phyloP scores from a whole-genome alignment of 2,888 invertebrate genomes.

The Epicampocera succincta region DNA sequence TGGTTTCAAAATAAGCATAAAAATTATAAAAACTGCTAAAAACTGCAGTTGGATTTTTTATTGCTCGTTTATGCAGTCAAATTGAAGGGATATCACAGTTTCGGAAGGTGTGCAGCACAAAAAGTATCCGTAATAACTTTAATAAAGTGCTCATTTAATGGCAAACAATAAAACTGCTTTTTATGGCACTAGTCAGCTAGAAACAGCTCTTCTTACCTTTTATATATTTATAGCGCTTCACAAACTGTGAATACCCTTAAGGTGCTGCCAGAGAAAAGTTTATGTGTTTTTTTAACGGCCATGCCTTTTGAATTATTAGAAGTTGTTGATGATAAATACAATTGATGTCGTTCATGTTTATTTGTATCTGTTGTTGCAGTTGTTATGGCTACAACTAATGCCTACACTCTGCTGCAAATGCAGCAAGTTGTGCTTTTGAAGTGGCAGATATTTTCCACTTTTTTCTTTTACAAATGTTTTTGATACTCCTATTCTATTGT shows the following conservation, averaged over 20 bases:
- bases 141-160: too few relatives aligned
- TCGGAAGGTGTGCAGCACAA: too few relatives aligned
- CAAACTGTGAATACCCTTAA: conserved; percentile 24
- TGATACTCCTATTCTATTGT: conserved; percentile 50
- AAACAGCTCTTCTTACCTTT: too few relatives aligned
- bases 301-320: conserved; percentile 63
- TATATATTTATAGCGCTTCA: too few relatives aligned
- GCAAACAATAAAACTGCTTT: too few relatives aligned
- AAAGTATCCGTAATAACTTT: too few relatives aligned
- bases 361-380: conserved; percentile 42
- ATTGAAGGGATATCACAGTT: too few relatives aligned
- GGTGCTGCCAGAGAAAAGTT: background rate
- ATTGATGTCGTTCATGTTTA: conserved; percentile 60
- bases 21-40: conserved; percentile 15
- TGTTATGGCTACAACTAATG: conserved; percentile 34
- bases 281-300: conserved; percentile 20
- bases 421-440: conserved; percentile 7
- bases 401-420: conserved; percentile 28
- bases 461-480: conserved; percentile 16
- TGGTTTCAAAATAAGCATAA: conserved; percentile 1
- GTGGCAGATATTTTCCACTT: conserved; percentile 6
- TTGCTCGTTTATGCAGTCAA: too few relatives aligned
- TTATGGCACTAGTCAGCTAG: too few relatives aligned
- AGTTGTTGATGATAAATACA: conserved; percentile 64
- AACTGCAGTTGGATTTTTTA: background rate